phyloP scores from a whole-genome alignment of 2,113 vertebrate genomes.

The Scomber japonicus region DNA sequence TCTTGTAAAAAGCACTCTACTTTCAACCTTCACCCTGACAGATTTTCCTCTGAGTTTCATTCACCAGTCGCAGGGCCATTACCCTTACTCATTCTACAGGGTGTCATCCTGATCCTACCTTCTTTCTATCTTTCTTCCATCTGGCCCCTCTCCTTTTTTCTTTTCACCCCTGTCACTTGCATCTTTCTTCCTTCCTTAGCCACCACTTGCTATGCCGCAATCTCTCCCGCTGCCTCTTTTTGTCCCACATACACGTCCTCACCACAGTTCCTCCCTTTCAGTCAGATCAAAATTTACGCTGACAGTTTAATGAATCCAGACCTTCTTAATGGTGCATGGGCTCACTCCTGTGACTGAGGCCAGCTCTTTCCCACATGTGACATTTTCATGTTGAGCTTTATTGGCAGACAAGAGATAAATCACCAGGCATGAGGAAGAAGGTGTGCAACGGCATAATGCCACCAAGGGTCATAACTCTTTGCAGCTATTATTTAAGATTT shows the following conservation, averaged over 20 bases:
- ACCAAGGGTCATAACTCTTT: constrained; percentile 78
- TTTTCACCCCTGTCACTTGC: constrained; percentile 25
- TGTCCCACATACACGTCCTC: not conserved
- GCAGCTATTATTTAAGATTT: constrained; percentile 82
- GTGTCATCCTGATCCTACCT: constrained; percentile 55
- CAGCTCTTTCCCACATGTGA: constrained; percentile 71
- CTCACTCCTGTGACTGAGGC: constrained; percentile 66
- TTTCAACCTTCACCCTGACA: constrained; percentile 65
- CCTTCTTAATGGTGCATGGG: constrained; percentile 73
- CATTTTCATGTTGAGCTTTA: constrained; percentile 81
- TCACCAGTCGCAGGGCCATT: constrained; percentile 51
- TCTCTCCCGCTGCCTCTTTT: constrained; percentile 26
- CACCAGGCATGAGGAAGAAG: constrained; percentile 67
- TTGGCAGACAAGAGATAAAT: constrained; percentile 81
- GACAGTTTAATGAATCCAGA: constrained; percentile 84
- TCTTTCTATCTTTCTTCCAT: constrained; percentile 49
- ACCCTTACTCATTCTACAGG: constrained; percentile 54
- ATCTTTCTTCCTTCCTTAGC: constrained; percentile 38
- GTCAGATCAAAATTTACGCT: constrained; percentile 76
- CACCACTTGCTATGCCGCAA: constrained; percentile 15
- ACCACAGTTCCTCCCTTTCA: constrained; percentile 33
- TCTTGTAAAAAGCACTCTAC: constrained; percentile 28
- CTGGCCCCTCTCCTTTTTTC: constrained; percentile 24
- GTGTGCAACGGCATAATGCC: constrained; percentile 77
- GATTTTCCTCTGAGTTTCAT: constrained; percentile 55